Evolutionary conservation across 2,113 vertebrate genomes (phyloP).

Genomic region (Dinomys branickii): DNA sequence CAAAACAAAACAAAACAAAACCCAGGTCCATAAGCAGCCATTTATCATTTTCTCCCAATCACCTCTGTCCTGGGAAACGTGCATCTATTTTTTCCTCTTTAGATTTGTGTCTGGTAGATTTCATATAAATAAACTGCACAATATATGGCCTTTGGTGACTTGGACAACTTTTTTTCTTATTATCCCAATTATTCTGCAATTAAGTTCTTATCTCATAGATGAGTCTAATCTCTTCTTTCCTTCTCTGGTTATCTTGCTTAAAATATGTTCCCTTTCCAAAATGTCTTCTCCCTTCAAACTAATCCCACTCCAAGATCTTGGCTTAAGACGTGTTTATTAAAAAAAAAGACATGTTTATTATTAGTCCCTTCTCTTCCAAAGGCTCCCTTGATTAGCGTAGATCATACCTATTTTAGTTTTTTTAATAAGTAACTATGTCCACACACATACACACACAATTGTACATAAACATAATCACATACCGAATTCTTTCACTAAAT

Average conservation of each 20-base stretch:
- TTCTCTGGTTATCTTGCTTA: not conserved
- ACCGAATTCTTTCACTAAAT: not conserved
- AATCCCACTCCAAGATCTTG: not conserved
- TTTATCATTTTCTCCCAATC: not conserved
- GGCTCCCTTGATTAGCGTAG: not conserved
- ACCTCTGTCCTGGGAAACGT: not conserved
- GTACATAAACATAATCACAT: not conserved
- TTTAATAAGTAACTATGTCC: not conserved
- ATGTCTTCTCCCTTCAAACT: not conserved
- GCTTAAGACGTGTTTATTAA: not conserved
- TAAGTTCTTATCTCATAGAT: not conserved
- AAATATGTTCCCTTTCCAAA: not conserved
- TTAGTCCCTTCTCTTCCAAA: not conserved
- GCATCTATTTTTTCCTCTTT: not conserved
- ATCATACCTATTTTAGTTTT: not conserved
- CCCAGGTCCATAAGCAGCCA: not conserved
- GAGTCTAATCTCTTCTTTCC: not conserved
- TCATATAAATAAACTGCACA: not conserved
- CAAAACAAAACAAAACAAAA: too few species aligned
- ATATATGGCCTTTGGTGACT: not conserved
- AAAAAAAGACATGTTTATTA: not conserved
- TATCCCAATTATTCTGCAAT: constrained; percentile 9
- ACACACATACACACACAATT: not conserved
- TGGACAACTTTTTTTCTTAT: not conserved
- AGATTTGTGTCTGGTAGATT: not conserved